Base-by-base conservation (phyloP, 2,797 vertebrate genomes). In the Atherinosoma microstoma region DNA sequence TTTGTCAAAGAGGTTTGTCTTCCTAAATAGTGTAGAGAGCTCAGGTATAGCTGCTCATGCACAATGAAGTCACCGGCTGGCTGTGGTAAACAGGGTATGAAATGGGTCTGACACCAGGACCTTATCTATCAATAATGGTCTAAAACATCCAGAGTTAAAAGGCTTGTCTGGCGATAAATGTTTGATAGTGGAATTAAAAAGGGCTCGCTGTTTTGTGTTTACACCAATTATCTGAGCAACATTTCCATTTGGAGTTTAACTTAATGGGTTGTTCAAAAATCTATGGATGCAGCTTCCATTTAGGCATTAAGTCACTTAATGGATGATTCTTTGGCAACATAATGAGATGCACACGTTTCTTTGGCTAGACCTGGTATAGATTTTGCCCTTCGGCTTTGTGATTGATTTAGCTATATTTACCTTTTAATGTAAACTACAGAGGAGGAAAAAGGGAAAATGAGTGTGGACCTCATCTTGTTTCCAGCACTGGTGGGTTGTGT, bases 231-330 rank as follows among this genome's bases (percentile, higher is more conserved):
- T 54, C 76, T 77, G 64, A 57, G 58, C 87, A 83, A 80, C 75
- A 58, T 85, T 84, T 83, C 87, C 79, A 85, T 90, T 91, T 75
- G 15, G 38, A 8, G 62, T 78, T 76, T 53, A 63, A 80, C 76
- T 45, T 76, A 91, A 92, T 91, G 86, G 87, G 57, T 64, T 73
- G 66, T 27, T 71, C 67, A 67, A 84, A 67, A 87, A 86, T 78
- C 79, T 45, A 90, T 92, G 34, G 51, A 65, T 63, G 38, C 61
- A 59, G 56, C 67, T 51, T 82, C 85, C 73, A 84, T 90, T 91
- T 80, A 76, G 71, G 36, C 75, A 62, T 67, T 61, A 79, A 84
- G 66, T 40, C 35, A 67, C 66, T 79, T 82, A 89, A 87, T 83
- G 82, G 81, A 24, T 45, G 64, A 67, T 70, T 79, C 72, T 86